Evolutionary conservation across 2,797 vertebrate species (phyloP), one percentile per base, ranked within the genome.

Genomic region (Gephyroberyx darwinii): DNA sequence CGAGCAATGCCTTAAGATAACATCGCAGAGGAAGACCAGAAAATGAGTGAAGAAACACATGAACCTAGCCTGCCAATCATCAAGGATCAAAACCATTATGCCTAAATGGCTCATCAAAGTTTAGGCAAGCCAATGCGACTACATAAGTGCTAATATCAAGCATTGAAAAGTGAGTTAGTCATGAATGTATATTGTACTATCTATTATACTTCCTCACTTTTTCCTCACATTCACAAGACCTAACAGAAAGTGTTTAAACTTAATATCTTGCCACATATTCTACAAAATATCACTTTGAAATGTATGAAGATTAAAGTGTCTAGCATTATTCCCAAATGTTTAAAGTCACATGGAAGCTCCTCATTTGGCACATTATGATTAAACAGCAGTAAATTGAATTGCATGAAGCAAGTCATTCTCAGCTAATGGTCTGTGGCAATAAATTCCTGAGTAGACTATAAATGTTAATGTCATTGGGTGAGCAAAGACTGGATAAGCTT

Each of bases 321-420:
- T 50, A 10, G 8, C 16, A 26, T 54, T 9, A 63, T 53, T 62
- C 14, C 37, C 5, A 73, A 59, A 19, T 58, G 47, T 71, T 68
- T 72, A 1, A 61, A 61, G 16, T 10, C 26, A 17, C 10, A 14
- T 62, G n/a, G 41, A 43, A 52, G 50, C 2, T 41, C 64, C 65
- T 84, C 53, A 64, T 10, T 33, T 0, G 26, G 8, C 3, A 54
- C 7, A 10, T 37, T 57, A 17, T 2, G 0, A 69, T 53, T 3
- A 51, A 35, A 6, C 62, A 35, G 33, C 33, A 35, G 59, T 65
- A 47, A 41, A 31, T 35, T 7, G n/a, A 50, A 54, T 16, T 41
- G 20, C 9, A 63, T 53, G 19, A 12, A 12, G 19, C 33, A 35
- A 35, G 33, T 39, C 1, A 39, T 39, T 10, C 37, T 39, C 0